A percentile compares a stretch with the other conserved stretches of the same genome.
These are phyloP conservation scores for Anthoscopus minutus DNA, from an alignment of 2,113 vertebrate genomes.

Conservation along the genomic window DNA sequence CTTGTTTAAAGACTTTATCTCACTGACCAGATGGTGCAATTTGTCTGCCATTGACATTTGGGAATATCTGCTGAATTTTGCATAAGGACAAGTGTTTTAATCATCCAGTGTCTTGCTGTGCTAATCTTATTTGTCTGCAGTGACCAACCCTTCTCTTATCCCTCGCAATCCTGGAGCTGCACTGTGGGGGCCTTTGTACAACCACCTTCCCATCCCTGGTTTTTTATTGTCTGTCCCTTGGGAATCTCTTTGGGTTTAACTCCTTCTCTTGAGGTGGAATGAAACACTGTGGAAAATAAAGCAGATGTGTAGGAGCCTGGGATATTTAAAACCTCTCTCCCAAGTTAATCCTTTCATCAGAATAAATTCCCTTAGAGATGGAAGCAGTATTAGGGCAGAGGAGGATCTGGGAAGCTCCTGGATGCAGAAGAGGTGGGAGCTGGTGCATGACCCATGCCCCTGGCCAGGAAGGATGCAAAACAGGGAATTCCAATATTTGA, in stretches of 20 bases:
- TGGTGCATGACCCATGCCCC: neutral
- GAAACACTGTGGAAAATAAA: neutral
- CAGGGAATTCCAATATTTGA: neutral
- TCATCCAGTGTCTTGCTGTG: neutral
- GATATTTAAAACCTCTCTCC: neutral
- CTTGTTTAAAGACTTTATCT: conserved; percentile 46
- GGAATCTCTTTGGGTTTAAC: neutral
- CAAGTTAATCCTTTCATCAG: neutral
- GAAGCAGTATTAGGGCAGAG: neutral
- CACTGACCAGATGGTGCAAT: conserved; percentile 61
- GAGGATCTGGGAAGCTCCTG: neutral
- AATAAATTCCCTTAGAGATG: neutral
- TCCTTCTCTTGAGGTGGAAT: neutral
- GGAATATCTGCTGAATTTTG: conserved; percentile 60
- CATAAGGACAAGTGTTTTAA: conserved; percentile 55
- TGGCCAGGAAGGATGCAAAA: neutral
- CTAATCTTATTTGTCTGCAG: conserved; percentile 25
- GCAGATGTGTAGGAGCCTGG: neutral
- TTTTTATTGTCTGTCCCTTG: neutral
- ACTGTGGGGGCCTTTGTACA: neutral
- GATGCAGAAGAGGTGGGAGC: neutral
- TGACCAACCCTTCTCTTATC: neutral
- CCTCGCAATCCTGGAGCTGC: neutral
- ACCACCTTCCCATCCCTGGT: neutral
- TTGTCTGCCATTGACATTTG: neutral